Evolutionary conservation across 2,797 vertebrate species (phyloP), one percentile per base, ranked within the genome.

Genomic region (Darevskia mixta): DNA sequence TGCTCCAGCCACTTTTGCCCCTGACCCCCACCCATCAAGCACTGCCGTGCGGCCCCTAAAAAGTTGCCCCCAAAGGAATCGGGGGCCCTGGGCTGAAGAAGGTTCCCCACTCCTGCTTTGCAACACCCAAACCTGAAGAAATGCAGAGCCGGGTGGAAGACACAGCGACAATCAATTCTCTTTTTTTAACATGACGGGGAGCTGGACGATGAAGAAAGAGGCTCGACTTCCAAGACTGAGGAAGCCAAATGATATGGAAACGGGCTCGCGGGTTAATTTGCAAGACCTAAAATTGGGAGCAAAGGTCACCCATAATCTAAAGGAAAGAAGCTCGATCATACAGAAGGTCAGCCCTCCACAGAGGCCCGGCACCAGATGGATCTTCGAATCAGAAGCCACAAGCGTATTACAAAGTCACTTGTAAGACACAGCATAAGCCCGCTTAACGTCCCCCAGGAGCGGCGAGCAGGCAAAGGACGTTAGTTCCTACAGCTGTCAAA

Each of bases 271-370:
- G 64, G 81, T 84, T 86, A 86, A 92, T 84, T 93, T 85, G 38
- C 2, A 0, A 49, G 83, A 25, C 71, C 86, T 90, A 49, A 87
- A 85, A 75, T 0, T 2, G 69, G 89, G 85, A 92, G 88, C 90
- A 93, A 93, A 94, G 90, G 86, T 94, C 25, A 5, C 0, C 1
- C 25, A 75, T 45, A 78, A 92, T 83, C 85, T 32, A 85, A 87
- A 3, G 32, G 87, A 86, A 92, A 87, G 89, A 71, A 84, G 89
- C 41, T 32, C 5, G 0, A 1, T 79, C 87, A 76, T 55, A 87
- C 83, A 82, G 86, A 93, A 94, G 92, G 90, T 91, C 86, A 90
- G 38, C 87, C 78, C 67, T 92, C 86, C 86, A 76, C 49, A 58
- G 90, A 93, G 90, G 58, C 84, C 64, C 18, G 35, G 80, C 27